Evolutionary conservation across 2,113 vertebrate species (phyloP).

Genomic region (Triplophysa tibetana): DNA sequence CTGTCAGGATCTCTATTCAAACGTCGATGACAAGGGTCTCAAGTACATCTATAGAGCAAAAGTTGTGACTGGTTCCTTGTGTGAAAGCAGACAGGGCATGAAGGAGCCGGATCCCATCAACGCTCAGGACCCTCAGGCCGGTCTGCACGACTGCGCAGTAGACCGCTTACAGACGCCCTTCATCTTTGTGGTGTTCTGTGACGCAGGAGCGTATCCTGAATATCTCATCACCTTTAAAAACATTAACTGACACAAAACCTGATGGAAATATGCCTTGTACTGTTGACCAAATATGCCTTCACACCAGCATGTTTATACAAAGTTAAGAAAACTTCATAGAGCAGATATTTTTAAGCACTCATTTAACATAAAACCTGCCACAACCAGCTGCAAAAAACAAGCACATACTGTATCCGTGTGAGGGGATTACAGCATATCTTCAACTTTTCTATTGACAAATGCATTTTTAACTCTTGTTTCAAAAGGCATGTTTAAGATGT

Average conservation of each 20-base stretch:
- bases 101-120: slow-evolving; percentile 59
- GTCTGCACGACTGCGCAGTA: slow-evolving; percentile 63
- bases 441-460: too few relatives aligned
- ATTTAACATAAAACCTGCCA: too few relatives aligned
- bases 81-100: slow-evolving; percentile 37
- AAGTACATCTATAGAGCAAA: slow-evolving; percentile 63
- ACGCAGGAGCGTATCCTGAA: slow-evolving; percentile 63
- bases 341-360: too few relatives aligned
- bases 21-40: slow-evolving; percentile 43
- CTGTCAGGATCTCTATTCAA: slow-evolving; percentile 56
- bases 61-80: slow-evolving; percentile 59
- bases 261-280: too few relatives aligned
- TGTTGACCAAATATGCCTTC: too few relatives aligned
- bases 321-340: too few relatives aligned
- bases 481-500: too few relatives aligned
- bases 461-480: too few relatives aligned
- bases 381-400: too few relatives aligned
- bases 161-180: slow-evolving; percentile 50
- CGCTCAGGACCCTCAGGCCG: slow-evolving; percentile 40
- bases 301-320: too few relatives aligned
- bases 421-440: too few relatives aligned
- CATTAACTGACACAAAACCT: not conserved
- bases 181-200: slow-evolving; percentile 64
- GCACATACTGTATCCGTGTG: too few relatives aligned
- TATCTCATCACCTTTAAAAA: slow-evolving; percentile 63